These are phyloP conservation scores for Drosophila pullipes DNA, from an alignment of 2,888 invertebrate species.

Conservation along the genomic window DNA sequence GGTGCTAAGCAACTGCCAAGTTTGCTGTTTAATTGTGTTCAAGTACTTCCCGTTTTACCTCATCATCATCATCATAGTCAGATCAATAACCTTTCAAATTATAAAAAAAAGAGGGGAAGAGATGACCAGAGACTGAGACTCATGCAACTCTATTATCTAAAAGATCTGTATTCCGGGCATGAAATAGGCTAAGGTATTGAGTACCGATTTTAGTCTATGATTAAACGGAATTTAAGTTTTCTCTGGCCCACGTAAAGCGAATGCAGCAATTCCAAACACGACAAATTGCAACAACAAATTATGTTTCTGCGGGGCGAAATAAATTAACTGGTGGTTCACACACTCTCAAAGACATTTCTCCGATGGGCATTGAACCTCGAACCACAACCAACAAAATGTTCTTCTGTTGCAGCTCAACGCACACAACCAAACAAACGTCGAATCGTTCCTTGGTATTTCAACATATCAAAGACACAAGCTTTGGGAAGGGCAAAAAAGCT, in stretches of 20 bases:
- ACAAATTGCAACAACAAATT: constrained; percentile 58
- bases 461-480: constrained; percentile 24
- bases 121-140: background rate
- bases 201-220: constrained; percentile 77
- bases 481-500: constrained; percentile 30
- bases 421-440: constrained; percentile 47
- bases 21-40: constrained; percentile 25
- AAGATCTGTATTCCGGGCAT: constrained; percentile 80
- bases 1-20: constrained; percentile 39
- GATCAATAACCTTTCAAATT: constrained; percentile 61
- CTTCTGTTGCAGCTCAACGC: constrained; percentile 1
- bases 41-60: constrained; percentile 41
- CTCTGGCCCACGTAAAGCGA: constrained; percentile 73
- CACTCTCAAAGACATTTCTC: background rate
- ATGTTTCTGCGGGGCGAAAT: constrained; percentile 42
- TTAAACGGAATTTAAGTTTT: constrained; percentile 77
- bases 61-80: constrained; percentile 13
- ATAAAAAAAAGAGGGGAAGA: background rate
- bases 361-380: constrained; percentile 35
- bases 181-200: constrained; percentile 82
- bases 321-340: background rate
- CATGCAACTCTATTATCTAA: background rate
- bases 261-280: constrained; percentile 66
- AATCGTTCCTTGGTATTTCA: accelerated
- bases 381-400: background rate